phyloP scores from a whole-genome alignment of 2,888 invertebrate species.

The Spodoptera exigua region DNA sequence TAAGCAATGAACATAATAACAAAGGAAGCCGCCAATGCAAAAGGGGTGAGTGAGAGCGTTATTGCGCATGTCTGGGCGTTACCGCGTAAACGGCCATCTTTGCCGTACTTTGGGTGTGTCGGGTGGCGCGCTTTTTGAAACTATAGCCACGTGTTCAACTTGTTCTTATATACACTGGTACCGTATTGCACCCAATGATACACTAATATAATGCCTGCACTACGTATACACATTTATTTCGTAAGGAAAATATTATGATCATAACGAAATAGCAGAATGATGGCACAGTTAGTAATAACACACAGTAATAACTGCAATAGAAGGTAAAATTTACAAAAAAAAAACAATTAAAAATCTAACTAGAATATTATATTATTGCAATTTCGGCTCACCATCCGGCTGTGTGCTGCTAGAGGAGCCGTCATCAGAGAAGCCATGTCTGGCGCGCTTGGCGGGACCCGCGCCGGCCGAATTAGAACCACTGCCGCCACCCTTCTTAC shows the following conservation, averaged over 20 bases:
- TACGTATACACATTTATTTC: background rate
- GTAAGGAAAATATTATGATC: background rate
- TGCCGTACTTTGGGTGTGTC: conserved; percentile 48
- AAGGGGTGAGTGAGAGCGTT: conserved; percentile 9
- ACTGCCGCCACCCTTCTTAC: conserved; percentile 90
- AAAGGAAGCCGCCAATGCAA: conserved; percentile 46
- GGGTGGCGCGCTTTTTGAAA: conserved; percentile 47
- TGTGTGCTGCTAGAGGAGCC: conserved; percentile 92
- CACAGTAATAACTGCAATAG: too few relatives aligned
- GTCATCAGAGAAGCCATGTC: conserved; percentile 91
- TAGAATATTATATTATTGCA: background rate
- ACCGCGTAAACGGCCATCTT: conserved; percentile 46
- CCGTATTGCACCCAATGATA: background rate
- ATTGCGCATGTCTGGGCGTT: conserved; percentile 51
- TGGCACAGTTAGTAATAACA: too few relatives aligned
- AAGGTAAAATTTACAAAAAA: too few relatives aligned
- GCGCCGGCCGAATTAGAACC: conserved; percentile 66
- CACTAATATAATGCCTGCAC: background rate
- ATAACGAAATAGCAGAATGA: too few relatives aligned
- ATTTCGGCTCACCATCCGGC: conserved; percentile 74
- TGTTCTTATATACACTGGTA: conserved; percentile 14
- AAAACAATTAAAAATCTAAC: background rate
- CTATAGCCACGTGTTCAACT: conserved; percentile 25
- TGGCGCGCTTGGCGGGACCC: conserved; percentile 78
- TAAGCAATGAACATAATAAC: conserved; percentile 35